Evolutionary conservation across 1,140 invertebrate genomes (phyloP), one percentile per base, ranked within the genome.

Genomic region (Dendroctonus ponderosae): DNA sequence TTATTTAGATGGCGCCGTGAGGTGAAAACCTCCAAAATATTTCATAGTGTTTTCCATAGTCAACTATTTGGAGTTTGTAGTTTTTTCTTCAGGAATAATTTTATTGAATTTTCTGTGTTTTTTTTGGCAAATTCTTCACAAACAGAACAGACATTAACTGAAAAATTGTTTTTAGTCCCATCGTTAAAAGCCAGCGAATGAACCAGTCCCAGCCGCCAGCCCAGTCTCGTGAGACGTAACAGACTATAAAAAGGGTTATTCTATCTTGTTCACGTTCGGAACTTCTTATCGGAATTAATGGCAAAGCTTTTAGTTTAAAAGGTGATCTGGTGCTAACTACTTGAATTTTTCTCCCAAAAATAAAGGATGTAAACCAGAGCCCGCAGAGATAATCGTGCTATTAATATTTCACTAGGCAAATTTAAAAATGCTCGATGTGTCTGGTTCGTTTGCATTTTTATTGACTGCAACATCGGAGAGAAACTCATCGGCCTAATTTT

Each of bases 251-350:
- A 70, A 63, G 68, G 64, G 63, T 70, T 70, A 70, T 53, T 48
- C 58, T 61, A 15, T 59, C 46, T 53, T 26, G 26, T 49, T 9
- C 51, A 40, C n/a, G 12, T 11, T 54, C 61, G 54, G 58, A 26
- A 39, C 7, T 52, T 49, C 60, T 74, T 76, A 73, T 75, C 73
- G 38, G 9, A 40, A 57, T 52, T 68, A 71, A 68, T 74, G 71
- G 70, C 70, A 76, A 76, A 73, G 77, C 77, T 78, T 78, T 79
- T 77, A 78, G 74, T 76, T 75, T 79, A 79, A 79, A 79, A 79
- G 77, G 77, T 79, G 77, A 76, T 79, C 77, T 79, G 77, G 77
- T 76, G 77, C 73, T 78, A 76, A 79, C 71, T 77, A 77, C 75
- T 78, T 77, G 75, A 78, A 73, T 73, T 75, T 78, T 77, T 76